Evolutionary conservation across 2,888 invertebrate genomes (phyloP).

Genomic region (Hymenopus coronatus): DNA sequence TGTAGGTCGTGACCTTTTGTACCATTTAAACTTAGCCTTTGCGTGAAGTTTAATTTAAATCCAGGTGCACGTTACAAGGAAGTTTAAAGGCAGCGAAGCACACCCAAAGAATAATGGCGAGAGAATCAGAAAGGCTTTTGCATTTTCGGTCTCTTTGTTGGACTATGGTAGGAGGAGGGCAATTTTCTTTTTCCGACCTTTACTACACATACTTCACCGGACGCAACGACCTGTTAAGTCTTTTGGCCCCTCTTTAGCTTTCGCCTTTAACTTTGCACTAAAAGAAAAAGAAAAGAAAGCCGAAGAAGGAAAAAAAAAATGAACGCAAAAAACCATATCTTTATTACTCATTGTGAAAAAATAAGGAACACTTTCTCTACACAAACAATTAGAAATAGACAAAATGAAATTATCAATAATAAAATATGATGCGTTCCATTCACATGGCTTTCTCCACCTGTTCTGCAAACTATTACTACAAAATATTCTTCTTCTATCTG

Average conservation of each 20-base stretch:
- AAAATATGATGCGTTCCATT: too few species aligned
- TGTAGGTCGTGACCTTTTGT: too few species aligned
- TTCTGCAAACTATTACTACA: too few species aligned
- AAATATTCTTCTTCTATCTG: too few species aligned
- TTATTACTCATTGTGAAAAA: too few species aligned
- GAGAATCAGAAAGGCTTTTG: neutral
- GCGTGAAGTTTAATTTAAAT: neutral
- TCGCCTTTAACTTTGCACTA: neutral
- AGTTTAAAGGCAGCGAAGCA: neutral
- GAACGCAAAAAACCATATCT: too few species aligned
- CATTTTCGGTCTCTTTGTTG: neutral
- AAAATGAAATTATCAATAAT: too few species aligned
- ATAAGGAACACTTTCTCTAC: too few species aligned
- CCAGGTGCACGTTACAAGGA: neutral
- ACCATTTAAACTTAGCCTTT: neutral
- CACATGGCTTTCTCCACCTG: too few species aligned
- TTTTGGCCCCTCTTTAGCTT: neutral
- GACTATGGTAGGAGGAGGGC: neutral
- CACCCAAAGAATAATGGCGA: neutral
- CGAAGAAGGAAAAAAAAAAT: too few species aligned
- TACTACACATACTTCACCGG: neutral
- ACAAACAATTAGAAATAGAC: too few species aligned
- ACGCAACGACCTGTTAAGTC: neutral
- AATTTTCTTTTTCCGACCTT: neutral
- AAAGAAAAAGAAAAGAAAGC: neutral